phyloP scores from a whole-genome alignment of 2,888 invertebrate species.

The Pantelozetes paolii region DNA sequence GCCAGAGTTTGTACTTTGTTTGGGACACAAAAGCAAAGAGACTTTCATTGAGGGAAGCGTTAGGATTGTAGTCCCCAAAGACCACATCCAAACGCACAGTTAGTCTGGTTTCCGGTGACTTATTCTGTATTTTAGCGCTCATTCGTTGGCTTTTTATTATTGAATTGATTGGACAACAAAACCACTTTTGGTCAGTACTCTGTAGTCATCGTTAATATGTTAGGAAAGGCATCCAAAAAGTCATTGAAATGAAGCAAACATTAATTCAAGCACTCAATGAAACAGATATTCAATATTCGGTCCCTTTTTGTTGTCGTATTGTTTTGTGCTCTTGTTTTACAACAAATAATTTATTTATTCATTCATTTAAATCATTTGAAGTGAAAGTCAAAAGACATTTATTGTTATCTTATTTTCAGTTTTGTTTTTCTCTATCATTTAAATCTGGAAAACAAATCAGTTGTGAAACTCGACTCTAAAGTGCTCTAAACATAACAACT shows the following conservation, averaged over 20 bases:
- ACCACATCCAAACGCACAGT: not conserved
- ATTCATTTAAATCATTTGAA: not conserved
- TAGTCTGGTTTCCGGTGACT: conserved; percentile 35
- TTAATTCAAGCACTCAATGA: conserved; percentile 8
- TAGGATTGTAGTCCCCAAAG: conserved; percentile 14
- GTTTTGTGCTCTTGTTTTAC: conserved; percentile 12
- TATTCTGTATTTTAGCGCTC: conserved; percentile 28
- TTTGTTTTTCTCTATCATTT: not conserved
- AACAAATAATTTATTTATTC: not conserved
- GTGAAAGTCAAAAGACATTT: not conserved
- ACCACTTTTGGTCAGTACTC: conserved; percentile 28
- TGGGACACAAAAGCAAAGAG: conserved; percentile 31
- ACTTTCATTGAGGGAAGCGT: conserved; percentile 3
- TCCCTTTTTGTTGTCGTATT: not conserved
- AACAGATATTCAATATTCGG: not conserved
- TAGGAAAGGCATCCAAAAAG: not conserved
- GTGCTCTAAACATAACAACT: not conserved
- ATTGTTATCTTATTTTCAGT: not conserved
- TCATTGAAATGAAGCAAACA: not conserved
- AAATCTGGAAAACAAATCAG: not conserved
- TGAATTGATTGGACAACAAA: conserved; percentile 27
- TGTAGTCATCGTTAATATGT: not conserved
- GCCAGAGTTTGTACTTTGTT: not conserved
- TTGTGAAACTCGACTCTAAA: not conserved
- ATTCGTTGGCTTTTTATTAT: conserved; percentile 34